phyloP scores from a whole-genome alignment of 2,888 invertebrate species.

The Erynnis tages region DNA sequence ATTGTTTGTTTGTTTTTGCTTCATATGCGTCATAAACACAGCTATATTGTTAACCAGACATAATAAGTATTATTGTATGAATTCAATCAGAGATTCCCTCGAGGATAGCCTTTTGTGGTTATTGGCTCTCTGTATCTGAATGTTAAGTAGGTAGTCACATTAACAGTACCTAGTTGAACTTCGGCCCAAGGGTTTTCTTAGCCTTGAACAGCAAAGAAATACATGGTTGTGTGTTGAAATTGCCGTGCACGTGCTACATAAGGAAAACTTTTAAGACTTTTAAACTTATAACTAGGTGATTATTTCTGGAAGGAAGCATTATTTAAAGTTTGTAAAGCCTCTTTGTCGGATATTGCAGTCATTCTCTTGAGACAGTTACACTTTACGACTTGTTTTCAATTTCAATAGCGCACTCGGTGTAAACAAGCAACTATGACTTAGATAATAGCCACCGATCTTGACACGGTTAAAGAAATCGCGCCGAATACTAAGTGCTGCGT shows the following conservation, averaged over 20 bases:
- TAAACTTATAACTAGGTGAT: conserved; percentile 38
- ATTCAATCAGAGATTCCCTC: too few relatives aligned
- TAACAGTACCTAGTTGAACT: too few relatives aligned
- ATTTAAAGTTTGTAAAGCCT: conserved; percentile 40
- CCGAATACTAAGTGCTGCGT: conserved; percentile 63
- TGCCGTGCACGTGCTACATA: neutral
- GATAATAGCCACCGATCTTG: conserved; percentile 71
- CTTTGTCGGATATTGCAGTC: conserved; percentile 38
- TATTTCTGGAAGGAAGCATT: conserved; percentile 45
- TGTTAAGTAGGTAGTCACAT: too few relatives aligned
- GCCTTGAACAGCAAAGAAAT: too few relatives aligned
- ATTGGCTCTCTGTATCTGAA: too few relatives aligned
- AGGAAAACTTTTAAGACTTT: conserved; percentile 8
- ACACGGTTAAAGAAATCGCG: conserved; percentile 67
- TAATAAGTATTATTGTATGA: too few relatives aligned
- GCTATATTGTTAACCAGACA: too few relatives aligned
- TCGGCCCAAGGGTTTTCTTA: too few relatives aligned
- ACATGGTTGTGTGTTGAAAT: neutral
- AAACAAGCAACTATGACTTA: conserved; percentile 52
- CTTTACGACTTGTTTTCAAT: conserved; percentile 49
- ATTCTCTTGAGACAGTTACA: conserved; percentile 36
- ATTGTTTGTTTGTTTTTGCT: too few relatives aligned
- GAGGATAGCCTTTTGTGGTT: too few relatives aligned
- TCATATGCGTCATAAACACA: too few relatives aligned
- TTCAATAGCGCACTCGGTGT: conserved; percentile 47